phyloP scores from a whole-genome alignment of 1,140 invertebrate species.

The Hesperophylax magnus region DNA sequence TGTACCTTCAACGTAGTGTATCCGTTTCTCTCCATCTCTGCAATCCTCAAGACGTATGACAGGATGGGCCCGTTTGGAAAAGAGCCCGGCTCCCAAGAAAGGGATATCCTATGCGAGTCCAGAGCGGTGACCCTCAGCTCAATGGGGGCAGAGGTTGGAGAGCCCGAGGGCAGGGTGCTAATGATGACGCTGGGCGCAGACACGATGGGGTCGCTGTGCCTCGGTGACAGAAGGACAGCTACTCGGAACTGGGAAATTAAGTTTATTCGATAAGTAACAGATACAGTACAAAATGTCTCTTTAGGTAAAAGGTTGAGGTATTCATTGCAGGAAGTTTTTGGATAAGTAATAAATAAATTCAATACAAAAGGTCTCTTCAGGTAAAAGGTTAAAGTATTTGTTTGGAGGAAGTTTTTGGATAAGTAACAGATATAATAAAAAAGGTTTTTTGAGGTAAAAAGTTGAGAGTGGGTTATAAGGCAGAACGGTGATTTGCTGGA shows the following conservation, averaged over 20 bases:
- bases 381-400: too few relatives aligned
- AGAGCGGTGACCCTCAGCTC: conserved; percentile 84
- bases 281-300: too few relatives aligned
- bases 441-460: too few relatives aligned
- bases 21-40: conserved; percentile 73
- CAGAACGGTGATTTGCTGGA: too few relatives aligned
- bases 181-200: conserved; percentile 87
- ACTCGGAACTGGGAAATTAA: conserved; percentile 81
- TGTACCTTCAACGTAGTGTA: conserved; percentile 63
- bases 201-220: conserved; percentile 79
- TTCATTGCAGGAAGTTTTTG: too few relatives aligned
- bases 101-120: conserved; percentile 85
- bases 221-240: conserved; percentile 77
- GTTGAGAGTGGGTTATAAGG: too few relatives aligned
- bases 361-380: too few relatives aligned
- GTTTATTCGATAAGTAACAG: too few relatives aligned
- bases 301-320: too few relatives aligned
- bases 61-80: conserved; percentile 91
- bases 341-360: too few relatives aligned
- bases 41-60: conserved; percentile 84
- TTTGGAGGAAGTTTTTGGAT: too few relatives aligned
- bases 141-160: conserved; percentile 80
- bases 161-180: conserved; percentile 80
- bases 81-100: conserved; percentile 89
- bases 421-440: too few relatives aligned